Evolutionary conservation across 2,797 vertebrate species (phyloP), one percentile per base, ranked within the genome.

Genomic region (Mormyrus proboscirostris): DNA sequence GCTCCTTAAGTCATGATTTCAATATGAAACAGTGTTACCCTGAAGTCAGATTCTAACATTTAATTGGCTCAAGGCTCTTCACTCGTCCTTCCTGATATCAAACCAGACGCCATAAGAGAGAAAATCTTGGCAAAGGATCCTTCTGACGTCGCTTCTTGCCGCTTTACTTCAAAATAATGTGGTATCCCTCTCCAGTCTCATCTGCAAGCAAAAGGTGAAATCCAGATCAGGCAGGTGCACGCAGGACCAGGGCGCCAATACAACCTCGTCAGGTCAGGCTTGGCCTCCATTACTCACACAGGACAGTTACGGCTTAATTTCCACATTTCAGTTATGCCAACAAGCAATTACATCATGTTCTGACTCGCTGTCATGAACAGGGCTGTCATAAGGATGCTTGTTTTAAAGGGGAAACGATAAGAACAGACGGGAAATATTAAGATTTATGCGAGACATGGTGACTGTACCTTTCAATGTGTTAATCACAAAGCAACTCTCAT

Each of bases 401-500:
- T 76, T 76, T 41, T 76, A 76, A 76, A 76, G 4, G 12, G 0
- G 14, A 41, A 2, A 19, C 7, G 69, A 41, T 41, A 76, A 19
- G 33, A 38, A 76, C 29, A 41, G 69, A 19, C 33, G 7, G 65
- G 62, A 69, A 38, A 29, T 33, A 12, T 38, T 76, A 38, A 41
- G 69, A 76, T 16, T 38, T 5, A 76, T 41, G 29, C 19, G 19
- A 50, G 9, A 50, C 44, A 25, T 0, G 84, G 25, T 55, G 50
- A 86, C 25, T 91, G 33, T 95, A 98, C 97, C 98, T 97, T 98
- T 97, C 93, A 99, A 94, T 89, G 96, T 97, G 94, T 96, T 96
- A 94, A 99, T 97, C 93, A 97, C 94, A 96, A 98, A 98, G 93
- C 97, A 98, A 94, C 97, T 98, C 94, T 99, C 98, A 90, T 99